phyloP scores from a whole-genome alignment of 2,113 vertebrate species.

The Nematolebias whitei region DNA sequence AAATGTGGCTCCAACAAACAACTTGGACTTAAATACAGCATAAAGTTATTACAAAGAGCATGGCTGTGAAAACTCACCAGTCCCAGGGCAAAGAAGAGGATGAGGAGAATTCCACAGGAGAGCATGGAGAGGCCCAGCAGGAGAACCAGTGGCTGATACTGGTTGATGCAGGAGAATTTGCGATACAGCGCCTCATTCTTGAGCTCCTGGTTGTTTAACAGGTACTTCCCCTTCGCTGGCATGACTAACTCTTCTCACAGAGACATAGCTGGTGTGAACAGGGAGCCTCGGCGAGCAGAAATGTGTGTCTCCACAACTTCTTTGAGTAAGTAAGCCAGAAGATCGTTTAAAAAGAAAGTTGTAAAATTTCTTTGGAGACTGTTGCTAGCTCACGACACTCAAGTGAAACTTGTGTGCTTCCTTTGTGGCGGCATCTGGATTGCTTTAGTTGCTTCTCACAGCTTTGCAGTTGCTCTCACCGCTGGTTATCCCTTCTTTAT shows the following conservation, averaged over 20 bases:
- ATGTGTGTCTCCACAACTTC: constrained; percentile 32
- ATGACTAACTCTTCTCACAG: constrained; percentile 78
- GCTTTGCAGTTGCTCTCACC: constrained; percentile 17
- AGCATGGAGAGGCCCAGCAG: constrained; percentile 86
- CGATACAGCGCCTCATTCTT: constrained; percentile 89
- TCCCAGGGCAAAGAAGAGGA: constrained; percentile 77
- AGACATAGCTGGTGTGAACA: constrained; percentile 54
- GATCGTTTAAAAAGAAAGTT: constrained; percentile 25
- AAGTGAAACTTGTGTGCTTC: constrained; percentile 45
- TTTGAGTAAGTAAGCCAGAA: not conserved
- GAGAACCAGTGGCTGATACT: constrained; percentile 88
- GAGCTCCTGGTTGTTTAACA: constrained; percentile 86
- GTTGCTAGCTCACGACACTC: constrained; percentile 46
- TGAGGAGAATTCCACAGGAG: constrained; percentile 81
- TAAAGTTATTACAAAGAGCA: too few relatives aligned
- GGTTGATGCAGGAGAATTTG: constrained; percentile 91
- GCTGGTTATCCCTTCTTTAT: constrained; percentile 5
- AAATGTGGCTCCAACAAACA: not conserved
- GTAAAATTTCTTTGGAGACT: constrained; percentile 9
- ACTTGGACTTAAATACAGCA: not conserved
- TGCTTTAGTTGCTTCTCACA: constrained; percentile 19
- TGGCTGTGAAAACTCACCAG: constrained; percentile 80
- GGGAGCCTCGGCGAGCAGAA: constrained; percentile 15
- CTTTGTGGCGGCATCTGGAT: constrained; percentile 57
- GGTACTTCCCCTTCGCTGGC: constrained; percentile 95